A percentile compares a stretch with the other conserved stretches of the same genome.
phyloP scores from a whole-genome alignment of 2,888 invertebrate genomes.

The Aelia acuminata region DNA sequence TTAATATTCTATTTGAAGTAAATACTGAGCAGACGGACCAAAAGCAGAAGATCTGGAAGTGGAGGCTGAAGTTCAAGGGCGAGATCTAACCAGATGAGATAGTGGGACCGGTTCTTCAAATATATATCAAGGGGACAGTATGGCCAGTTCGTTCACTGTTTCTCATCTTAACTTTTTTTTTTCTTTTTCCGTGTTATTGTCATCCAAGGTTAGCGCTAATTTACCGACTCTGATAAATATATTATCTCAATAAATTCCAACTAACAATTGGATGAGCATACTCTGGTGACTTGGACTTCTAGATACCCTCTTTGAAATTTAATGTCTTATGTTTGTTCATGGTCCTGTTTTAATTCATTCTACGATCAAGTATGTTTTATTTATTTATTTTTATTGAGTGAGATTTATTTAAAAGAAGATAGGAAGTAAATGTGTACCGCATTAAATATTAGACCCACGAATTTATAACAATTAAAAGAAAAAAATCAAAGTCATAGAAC shows the following conservation, averaged over 20 bases:
- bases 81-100: conserved; percentile 37
- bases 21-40: background rate
- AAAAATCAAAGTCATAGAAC: too few relatives aligned
- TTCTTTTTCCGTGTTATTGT: background rate
- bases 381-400: too few relatives aligned
- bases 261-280: background rate
- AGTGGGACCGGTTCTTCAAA: conserved; percentile 33
- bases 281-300: background rate
- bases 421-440: too few relatives aligned
- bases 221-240: background rate
- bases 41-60: background rate
- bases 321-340: background rate
- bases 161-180: background rate
- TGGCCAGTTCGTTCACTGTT: background rate
- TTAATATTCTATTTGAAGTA: background rate
- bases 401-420: too few relatives aligned
- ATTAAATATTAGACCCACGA: too few relatives aligned
- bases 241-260: background rate
- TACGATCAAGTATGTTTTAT: too few relatives aligned
- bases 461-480: too few relatives aligned
- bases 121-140: conserved; percentile 37
- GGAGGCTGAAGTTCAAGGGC: conserved; percentile 6
- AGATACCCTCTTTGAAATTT: background rate
- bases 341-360: background rate
- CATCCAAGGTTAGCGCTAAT: background rate